phyloP scores from a whole-genome alignment of 2,888 invertebrate genomes.

The Bursaphelenchus okinawaensis region DNA sequence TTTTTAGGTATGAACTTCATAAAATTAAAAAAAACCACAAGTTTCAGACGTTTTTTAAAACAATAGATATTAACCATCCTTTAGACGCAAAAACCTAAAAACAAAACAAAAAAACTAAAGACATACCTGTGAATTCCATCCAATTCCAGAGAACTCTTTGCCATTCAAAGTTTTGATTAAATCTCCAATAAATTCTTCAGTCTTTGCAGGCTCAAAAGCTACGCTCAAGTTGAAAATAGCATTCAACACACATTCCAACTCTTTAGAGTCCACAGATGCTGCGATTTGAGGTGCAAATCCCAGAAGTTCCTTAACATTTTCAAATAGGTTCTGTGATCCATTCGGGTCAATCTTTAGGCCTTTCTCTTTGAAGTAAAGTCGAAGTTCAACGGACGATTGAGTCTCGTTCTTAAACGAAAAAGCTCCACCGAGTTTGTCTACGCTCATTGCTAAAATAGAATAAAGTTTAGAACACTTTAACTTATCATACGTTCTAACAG shows the following conservation, averaged over 20 bases:
- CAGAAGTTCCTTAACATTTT: slow-evolving; percentile 15
- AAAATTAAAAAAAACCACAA: too few relatives aligned
- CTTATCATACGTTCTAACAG: too few relatives aligned
- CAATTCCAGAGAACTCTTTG: slow-evolving; percentile 31
- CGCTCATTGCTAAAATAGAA: too few relatives aligned
- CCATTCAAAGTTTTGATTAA: slow-evolving; percentile 58
- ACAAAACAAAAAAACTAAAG: slow-evolving; percentile 8
- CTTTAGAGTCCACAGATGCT: slow-evolving; percentile 58
- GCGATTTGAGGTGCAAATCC: slow-evolving; percentile 15
- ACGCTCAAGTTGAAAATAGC: slow-evolving; percentile 94
- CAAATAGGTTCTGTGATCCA: slow-evolving; percentile 15
- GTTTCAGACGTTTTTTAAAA: too few relatives aligned
- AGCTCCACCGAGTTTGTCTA: background rate
- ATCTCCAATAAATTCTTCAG: slow-evolving; percentile 79
- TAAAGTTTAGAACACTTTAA: too few relatives aligned
- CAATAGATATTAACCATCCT: too few relatives aligned
- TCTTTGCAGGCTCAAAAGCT: slow-evolving; percentile 75
- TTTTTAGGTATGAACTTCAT: too few relatives aligned
- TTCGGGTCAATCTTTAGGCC: background rate
- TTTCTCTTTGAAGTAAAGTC: slow-evolving; percentile 8
- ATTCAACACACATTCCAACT: slow-evolving; percentile 86
- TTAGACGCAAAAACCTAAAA: too few relatives aligned
- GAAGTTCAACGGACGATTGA: slow-evolving; percentile 26
- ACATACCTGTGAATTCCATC: slow-evolving; percentile 41
- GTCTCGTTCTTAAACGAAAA: background rate